Evolutionary conservation across 2,113 vertebrate genomes (phyloP), one percentile per base, ranked within the genome.

Genomic region (Colossoma macropomum): DNA sequence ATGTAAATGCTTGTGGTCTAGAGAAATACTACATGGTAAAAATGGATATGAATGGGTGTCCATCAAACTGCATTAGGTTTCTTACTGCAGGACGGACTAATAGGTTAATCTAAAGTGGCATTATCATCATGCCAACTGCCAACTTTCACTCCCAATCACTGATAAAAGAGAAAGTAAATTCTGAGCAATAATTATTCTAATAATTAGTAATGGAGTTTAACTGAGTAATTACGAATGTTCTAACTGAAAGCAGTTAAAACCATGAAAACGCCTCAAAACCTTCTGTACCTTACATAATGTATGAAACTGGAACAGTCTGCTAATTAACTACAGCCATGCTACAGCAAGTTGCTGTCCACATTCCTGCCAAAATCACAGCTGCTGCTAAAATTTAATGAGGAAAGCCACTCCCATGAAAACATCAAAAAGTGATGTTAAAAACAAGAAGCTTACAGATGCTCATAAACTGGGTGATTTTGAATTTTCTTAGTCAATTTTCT

Each of bases 341-440:
- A 28, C 34, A 77, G 9, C 17, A 1, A 30, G 17, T 19, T 48
- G 38, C 59, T 23, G 41, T 23, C 8, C 16, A 23, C 27, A 41
- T 27, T 65, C 25, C 54, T 60, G 52, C 27, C 74, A 60, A 68
- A 66, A 23, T 52, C 41, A 66, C 62, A 78, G 76, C 62, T 68
- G 76, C 62, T 66, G 76, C 16, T 78, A 25, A n/a, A 52, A 8
- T 32, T 9, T 7, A 16, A 62, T 48, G 68, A 54, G 41, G 68
- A 27, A 72, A 80, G 34, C 59, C 66, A 41, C 45, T 27, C 19
- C 63, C 16, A n/a, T 66, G 65, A 19, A 34, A 32, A 66, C 63
- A 30, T 69, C 48, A 23, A 56, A 60, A 59, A 17, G 45, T 56
- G 23, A 52, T 41, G 32, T 17, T 34, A n/a, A 54, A 79, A 25